Conservation (phyloP, 2,113 vertebrate species). For the Oxyura jamaicensis region DNA sequence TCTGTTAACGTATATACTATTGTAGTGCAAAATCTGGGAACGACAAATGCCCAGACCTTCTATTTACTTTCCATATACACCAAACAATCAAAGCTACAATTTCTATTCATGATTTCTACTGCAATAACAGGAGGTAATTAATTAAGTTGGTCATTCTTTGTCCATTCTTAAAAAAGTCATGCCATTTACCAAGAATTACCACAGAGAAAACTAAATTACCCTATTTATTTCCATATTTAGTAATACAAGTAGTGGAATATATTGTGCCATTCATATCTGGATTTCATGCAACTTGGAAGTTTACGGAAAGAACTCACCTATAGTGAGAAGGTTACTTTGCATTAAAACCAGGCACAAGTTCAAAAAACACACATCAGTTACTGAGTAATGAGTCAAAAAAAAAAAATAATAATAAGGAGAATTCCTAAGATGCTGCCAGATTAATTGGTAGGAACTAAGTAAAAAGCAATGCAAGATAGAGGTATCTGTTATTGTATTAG, state of each 20-base stretch:
- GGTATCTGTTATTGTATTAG: neutral
- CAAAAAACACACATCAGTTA: neutral
- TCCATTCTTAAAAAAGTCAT: neutral
- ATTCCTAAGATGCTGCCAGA: neutral
- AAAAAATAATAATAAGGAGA: neutral
- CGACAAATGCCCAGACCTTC: neutral
- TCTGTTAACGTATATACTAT: neutral
- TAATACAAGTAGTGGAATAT: neutral
- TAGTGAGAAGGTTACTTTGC: neutral
- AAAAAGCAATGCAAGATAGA: neutral
- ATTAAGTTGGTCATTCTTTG: neutral
- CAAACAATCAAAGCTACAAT: neutral
- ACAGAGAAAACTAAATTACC: neutral
- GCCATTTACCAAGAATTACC: neutral
- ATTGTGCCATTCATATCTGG: neutral
- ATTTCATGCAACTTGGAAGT: neutral
- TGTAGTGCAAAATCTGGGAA: neutral
- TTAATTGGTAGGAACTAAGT: neutral
- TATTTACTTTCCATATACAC: neutral
- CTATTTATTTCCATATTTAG: neutral
- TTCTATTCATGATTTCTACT: neutral
- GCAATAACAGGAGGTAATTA: neutral
- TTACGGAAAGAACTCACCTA: neutral
- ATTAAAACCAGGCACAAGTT: neutral
- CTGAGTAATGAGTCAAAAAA: neutral